Percentiles rank a stretch among this genome's conserved stretches.
Conservation (phyloP, 2,888 invertebrate genomes). For the Patella ulyssiponensis region DNA sequence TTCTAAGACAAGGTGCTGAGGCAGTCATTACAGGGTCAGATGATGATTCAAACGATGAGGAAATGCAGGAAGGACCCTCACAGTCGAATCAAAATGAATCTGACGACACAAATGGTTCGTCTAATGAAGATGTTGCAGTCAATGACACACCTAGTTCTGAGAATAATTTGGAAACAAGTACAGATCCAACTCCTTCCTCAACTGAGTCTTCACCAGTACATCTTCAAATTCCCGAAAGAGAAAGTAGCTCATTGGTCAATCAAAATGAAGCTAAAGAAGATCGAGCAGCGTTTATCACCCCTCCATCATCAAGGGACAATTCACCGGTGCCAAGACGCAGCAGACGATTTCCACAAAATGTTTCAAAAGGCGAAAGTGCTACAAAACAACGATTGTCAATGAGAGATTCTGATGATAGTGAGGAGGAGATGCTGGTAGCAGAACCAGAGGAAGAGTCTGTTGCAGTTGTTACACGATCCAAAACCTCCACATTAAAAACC, state of each 20-base stretch:
- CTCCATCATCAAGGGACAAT: background rate
- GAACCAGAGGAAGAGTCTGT: background rate
- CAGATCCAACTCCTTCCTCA: too few species aligned
- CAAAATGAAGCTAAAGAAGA: background rate
- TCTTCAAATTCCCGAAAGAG: too few species aligned
- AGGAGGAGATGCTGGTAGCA: background rate
- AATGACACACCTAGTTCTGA: background rate
- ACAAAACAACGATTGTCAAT: background rate
- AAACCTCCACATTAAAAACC: background rate
- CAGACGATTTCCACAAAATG: background rate
- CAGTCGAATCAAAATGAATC: too few species aligned
- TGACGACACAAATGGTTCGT: background rate
- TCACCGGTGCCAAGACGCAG: background rate
- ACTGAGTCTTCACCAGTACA: too few species aligned
- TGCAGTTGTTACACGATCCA: background rate
- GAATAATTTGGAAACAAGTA: background rate
- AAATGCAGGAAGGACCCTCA: background rate
- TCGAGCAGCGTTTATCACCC: background rate
- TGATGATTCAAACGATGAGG: background rate
- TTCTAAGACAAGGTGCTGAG: background rate
- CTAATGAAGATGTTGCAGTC: background rate
- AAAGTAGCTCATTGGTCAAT: background rate
- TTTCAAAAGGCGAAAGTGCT: background rate
- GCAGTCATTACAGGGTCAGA: background rate
- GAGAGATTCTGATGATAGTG: conserved; percentile 7